A percentile compares a stretch with the other conserved stretches of the same genome.
Conservation (phyloP, 2,113 vertebrate genomes). For the Chionomys nivalis region DNA sequence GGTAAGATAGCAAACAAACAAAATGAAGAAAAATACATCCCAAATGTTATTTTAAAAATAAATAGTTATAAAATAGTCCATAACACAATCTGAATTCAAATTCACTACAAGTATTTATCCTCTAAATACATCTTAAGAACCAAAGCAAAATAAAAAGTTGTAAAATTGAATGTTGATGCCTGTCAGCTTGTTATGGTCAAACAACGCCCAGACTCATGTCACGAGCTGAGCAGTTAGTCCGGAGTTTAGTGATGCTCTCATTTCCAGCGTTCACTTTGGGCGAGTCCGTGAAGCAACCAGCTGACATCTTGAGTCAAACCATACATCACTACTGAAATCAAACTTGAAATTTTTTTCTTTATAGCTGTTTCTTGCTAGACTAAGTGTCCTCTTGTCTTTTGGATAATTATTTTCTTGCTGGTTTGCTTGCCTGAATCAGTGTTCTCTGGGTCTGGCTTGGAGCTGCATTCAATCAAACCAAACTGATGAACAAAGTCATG, state of each 20-base stretch:
- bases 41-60: slow-evolving; percentile 74
- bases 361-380: slow-evolving; percentile 28
- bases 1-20: slow-evolving; percentile 60
- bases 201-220: background rate
- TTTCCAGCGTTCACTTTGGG: background rate
- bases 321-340: fast-evolving
- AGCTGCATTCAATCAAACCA: background rate
- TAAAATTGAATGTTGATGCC: slow-evolving; percentile 61
- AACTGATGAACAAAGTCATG: background rate
- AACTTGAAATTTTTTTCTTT: slow-evolving; percentile 18
- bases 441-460: background rate
- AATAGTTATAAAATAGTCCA: slow-evolving; percentile 68
- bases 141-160: slow-evolving; percentile 61
- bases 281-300: slow-evolving; percentile 33
- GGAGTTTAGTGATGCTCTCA: slow-evolving; percentile 21
- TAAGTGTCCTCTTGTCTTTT: background rate
- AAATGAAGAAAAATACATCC: slow-evolving; percentile 40
- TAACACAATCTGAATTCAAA: slow-evolving; percentile 72
- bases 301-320: background rate
- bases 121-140: slow-evolving; percentile 69
- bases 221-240: slow-evolving; percentile 15
- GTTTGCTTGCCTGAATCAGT: background rate
- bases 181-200: slow-evolving; percentile 72
- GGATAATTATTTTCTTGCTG: slow-evolving; percentile 31
- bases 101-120: slow-evolving; percentile 62